A percentile compares a stretch with the other conserved stretches of the same genome.
Conservation (phyloP, 2,113 vertebrate genomes). For the Aspiorhynchus laticeps region DNA sequence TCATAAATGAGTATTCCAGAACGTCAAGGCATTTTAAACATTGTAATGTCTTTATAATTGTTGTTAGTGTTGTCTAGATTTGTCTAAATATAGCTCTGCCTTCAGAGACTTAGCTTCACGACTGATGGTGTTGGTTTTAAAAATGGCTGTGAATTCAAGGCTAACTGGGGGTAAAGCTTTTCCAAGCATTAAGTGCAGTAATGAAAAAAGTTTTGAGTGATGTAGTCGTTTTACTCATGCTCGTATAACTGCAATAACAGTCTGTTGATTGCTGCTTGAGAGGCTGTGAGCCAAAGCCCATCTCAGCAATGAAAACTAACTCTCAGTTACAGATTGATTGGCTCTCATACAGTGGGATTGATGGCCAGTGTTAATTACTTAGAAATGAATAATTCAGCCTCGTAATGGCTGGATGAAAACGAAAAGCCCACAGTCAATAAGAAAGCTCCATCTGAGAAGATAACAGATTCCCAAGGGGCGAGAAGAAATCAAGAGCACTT, state of each 20-base stretch:
- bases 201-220: constrained; percentile 45
- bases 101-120: neutral
- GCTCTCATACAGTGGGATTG: constrained; percentile 43
- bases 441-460: constrained; percentile 66
- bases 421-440: constrained; percentile 69
- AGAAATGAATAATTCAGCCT: constrained; percentile 74
- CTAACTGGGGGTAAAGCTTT: constrained; percentile 20
- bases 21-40: neutral
- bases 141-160: neutral
- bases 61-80: neutral
- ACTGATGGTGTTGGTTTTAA: constrained; percentile 7
- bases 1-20: neutral
- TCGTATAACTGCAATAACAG: constrained; percentile 48
- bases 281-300: constrained; percentile 50
- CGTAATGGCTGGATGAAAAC: constrained; percentile 71
- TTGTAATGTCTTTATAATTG: neutral
- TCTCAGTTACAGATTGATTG: constrained; percentile 48
- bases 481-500: constrained; percentile 54
- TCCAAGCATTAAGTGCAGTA: constrained; percentile 30
- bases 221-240: constrained; percentile 36
- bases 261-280: constrained; percentile 47
- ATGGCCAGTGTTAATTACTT: constrained; percentile 71
- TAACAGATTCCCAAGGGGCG: constrained; percentile 58
- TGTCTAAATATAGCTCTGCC: neutral
- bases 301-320: constrained; percentile 44